Percentiles rank a stretch among this genome's conserved stretches.
phyloP scores from a whole-genome alignment of 2,797 vertebrate species.

The Catostomus latipinnis region DNA sequence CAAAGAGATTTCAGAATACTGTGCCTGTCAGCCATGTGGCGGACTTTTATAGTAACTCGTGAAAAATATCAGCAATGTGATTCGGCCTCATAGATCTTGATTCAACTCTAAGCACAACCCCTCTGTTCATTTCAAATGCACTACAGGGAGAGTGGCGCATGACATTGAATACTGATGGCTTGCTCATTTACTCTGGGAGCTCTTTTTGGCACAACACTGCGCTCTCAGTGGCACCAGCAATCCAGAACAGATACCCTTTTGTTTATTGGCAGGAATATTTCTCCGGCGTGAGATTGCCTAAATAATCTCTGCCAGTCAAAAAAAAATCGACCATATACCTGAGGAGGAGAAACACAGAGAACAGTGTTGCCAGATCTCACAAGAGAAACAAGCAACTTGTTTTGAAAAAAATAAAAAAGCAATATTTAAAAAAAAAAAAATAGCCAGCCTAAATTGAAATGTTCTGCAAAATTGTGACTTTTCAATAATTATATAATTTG shows the following conservation, averaged over 20 bases:
- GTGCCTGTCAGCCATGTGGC: slow-evolving; percentile 44
- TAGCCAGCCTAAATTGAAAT: too few species aligned
- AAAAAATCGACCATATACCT: slow-evolving; percentile 26
- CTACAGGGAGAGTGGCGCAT: slow-evolving; percentile 52
- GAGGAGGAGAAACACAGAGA: slow-evolving; percentile 24
- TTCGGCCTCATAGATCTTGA: slow-evolving; percentile 47
- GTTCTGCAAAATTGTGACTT: too few species aligned
- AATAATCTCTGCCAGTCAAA: slow-evolving; percentile 47
- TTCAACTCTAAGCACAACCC: slow-evolving; percentile 42
- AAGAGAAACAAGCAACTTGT: too few species aligned
- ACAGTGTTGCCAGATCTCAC: too few species aligned
- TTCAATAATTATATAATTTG: too few species aligned
- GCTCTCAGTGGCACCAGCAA: slow-evolving; percentile 54
- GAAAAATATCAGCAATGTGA: slow-evolving; percentile 49
- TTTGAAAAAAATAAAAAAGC: too few species aligned
- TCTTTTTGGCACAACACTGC: slow-evolving; percentile 58
- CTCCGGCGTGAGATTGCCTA: slow-evolving; percentile 35
- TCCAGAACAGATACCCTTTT: slow-evolving; percentile 57
- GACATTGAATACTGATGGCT: slow-evolving; percentile 58
- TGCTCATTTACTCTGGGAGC: slow-evolving; percentile 57
- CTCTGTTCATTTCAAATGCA: slow-evolving; percentile 54
- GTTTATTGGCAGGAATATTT: slow-evolving; percentile 53
- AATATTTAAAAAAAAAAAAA: too few species aligned
- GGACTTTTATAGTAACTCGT: slow-evolving; percentile 56
- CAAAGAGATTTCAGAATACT: slow-evolving; percentile 57